Conservation (phyloP, 2,113 vertebrate species). For the Polypterus bichir region DNA sequence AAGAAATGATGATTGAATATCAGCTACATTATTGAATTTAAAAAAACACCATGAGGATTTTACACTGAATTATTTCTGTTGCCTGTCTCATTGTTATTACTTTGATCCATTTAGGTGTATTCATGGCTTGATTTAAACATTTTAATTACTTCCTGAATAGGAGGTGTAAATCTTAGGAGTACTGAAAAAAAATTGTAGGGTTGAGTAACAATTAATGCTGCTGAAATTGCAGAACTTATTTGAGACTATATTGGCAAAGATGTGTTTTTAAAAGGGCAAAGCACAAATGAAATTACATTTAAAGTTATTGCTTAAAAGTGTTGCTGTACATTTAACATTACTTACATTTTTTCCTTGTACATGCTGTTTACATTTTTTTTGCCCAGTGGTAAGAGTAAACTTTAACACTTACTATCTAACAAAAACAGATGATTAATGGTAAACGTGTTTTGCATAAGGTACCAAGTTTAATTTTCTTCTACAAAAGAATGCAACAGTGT, state of each 20-base stretch:
- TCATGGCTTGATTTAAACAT: slow-evolving; percentile 20
- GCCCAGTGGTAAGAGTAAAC: too few relatives aligned
- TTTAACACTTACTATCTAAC: too few relatives aligned
- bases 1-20: too few relatives aligned
- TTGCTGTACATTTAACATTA: not conserved
- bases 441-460: too few relatives aligned
- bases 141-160: slow-evolving; percentile 15
- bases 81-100: not conserved
- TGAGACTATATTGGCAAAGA: not conserved
- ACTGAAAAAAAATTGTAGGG: not conserved
- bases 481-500: too few relatives aligned
- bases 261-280: not conserved
- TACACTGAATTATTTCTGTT: not conserved
- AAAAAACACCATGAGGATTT: not conserved
- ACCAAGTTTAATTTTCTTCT: too few relatives aligned
- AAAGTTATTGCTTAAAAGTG: not conserved
- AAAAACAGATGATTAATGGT: too few relatives aligned
- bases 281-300: not conserved
- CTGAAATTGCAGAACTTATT: not conserved
- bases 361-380: not conserved
- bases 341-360: not conserved
- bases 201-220: not conserved
- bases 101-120: not conserved
- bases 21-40: too few relatives aligned
- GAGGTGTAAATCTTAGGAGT: not conserved